phyloP scores from a whole-genome alignment of 2,113 vertebrate genomes.

The Pycnonotus jocosus region DNA sequence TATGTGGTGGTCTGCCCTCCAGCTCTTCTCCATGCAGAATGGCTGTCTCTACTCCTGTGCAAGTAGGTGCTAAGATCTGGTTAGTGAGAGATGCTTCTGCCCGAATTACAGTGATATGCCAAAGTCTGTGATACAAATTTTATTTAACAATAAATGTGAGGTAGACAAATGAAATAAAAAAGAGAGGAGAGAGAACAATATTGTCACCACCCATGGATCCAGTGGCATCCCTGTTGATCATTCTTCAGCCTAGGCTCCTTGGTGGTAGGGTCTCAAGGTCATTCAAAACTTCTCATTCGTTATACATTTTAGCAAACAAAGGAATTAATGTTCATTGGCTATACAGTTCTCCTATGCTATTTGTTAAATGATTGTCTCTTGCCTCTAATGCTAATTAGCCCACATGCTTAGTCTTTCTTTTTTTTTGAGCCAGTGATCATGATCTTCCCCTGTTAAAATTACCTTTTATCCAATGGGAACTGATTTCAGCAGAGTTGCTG shows the following conservation, averaged over 20 bases:
- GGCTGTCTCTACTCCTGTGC: not conserved
- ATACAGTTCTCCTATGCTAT: not conserved
- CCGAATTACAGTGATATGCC: fast-evolving
- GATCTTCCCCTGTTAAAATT: not conserved
- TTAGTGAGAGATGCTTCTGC: not conserved
- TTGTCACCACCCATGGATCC: not conserved
- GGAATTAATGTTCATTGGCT: not conserved
- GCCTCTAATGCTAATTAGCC: not conserved
- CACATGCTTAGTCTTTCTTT: not conserved
- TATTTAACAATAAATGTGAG: not conserved
- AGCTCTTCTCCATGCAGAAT: not conserved
- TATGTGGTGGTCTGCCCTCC: not conserved
- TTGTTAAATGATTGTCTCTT: not conserved
- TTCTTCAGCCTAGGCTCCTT: not conserved
- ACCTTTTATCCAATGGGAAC: not conserved
- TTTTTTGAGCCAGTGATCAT: fast-evolving
- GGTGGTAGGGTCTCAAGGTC: not conserved
- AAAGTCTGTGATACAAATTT: not conserved
- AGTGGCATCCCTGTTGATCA: not conserved
- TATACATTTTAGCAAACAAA: not conserved
- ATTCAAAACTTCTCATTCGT: not conserved
- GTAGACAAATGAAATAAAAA: not conserved
- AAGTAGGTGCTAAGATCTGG: not conserved
- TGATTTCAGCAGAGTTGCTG: not conserved
- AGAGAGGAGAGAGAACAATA: not conserved